Base-by-base conservation (phyloP, 2,113 vertebrate genomes). In the Poecile atricapillus region DNA sequence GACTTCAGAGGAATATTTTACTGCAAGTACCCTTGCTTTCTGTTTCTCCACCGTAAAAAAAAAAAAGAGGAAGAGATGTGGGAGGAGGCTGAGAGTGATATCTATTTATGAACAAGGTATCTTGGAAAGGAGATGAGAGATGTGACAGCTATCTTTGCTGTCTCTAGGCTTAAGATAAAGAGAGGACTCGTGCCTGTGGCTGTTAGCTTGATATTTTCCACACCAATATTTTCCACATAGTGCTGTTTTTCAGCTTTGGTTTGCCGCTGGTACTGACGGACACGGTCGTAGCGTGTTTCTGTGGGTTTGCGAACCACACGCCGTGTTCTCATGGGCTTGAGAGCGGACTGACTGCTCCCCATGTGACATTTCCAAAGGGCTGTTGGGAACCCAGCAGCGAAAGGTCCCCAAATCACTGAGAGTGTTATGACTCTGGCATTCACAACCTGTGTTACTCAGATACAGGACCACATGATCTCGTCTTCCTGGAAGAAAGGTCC, bases 401-500 rank as follows among this genome's bases (percentile, higher is more conserved):
- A 90, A 67, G 50, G 44, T 27, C 43, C 23, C 24, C 16, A 2
- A 3, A 39, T 30, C 49, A 63, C 73, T 16, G 53, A 55, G 19
- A 31, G 30, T 8, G 49, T n/a, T 74, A 9, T 12, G 64, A 9
- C 79, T 86, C 41, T 52, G 62, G 62, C 78, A 65, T 30, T 85
- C 74, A 69, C 52, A 62, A 6, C 77, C 41, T 28, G n/a, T 31
- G 67, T 90, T 88, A 90, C 71, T 93, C 83, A 68, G 64, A 8
- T 17, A 65, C 0, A 10, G 41, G 56, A 44, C 68, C 91, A 87
- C 95, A 93, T 73, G 91, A 43, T 78, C 84, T 93, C 58, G 44
- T 56, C 81, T 98, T 98, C 97, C 97, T 95, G 95, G 97, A 96
- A 98, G 89, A 90, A 74, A 63, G 67, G 86, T 53, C 88, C 39